Conservation (phyloP, 2,113 vertebrate genomes). For the Tapirus terrestris region DNA sequence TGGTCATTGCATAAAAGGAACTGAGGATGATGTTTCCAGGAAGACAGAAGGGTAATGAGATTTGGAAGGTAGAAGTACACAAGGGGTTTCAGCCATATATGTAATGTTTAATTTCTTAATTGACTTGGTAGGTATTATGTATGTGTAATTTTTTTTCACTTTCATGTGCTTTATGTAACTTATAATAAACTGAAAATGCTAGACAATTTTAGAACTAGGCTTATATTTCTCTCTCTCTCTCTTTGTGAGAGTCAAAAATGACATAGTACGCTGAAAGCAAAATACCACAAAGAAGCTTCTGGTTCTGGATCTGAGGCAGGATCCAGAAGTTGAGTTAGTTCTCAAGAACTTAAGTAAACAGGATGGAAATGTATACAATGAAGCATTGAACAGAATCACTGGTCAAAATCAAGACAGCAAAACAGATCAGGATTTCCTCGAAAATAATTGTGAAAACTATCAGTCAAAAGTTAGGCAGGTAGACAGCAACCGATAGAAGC, state of each 20-base stretch:
- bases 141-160: background rate
- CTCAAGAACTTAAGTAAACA: background rate
- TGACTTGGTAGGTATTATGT: background rate
- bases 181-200: background rate
- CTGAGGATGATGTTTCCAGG: background rate
- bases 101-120: background rate
- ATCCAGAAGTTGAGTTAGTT: background rate
- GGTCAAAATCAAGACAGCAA: background rate
- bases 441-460: background rate
- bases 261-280: background rate
- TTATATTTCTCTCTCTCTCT: background rate
- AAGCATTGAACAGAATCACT: background rate
- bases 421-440: background rate
- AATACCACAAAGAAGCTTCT: background rate
- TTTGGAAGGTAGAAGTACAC: background rate
- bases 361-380: background rate
- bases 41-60: background rate
- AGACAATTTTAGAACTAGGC: background rate
- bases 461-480: background rate
- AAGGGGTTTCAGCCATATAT: background rate
- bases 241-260: background rate
- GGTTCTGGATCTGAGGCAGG: background rate
- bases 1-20: background rate
- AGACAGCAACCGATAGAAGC: background rate
- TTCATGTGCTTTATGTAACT: background rate